These are phyloP conservation scores for Gymnothorax reevesii DNA, from an alignment of 2,797 vertebrate genomes.

Conservation along the genomic window DNA sequence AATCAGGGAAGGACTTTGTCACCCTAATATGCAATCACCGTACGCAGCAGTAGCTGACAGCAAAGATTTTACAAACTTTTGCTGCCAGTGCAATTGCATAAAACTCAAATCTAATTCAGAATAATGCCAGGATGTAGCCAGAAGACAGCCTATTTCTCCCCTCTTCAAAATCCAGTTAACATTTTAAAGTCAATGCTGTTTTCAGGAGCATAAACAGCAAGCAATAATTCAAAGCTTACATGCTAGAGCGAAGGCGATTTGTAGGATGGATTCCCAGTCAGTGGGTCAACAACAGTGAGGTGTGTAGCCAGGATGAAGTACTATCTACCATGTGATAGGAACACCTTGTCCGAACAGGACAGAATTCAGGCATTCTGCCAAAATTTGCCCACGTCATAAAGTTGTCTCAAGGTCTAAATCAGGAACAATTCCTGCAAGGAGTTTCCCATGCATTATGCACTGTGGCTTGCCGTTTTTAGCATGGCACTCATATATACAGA, in stretches of 20 bases:
- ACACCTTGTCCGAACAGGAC: neutral
- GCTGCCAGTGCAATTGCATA: neutral
- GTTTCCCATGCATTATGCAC: neutral
- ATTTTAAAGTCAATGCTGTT: neutral
- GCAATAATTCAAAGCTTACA: neutral
- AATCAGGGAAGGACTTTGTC: neutral
- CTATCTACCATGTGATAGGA: slow-evolving; percentile 10
- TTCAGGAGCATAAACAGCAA: neutral
- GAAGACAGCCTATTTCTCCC: neutral
- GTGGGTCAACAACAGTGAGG: slow-evolving; percentile 8
- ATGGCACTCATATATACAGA: neutral
- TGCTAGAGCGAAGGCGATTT: neutral
- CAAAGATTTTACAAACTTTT: no score
- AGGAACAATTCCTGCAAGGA: neutral
- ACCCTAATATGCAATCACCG: neutral
- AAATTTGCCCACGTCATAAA: neutral
- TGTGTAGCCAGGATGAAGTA: slow-evolving; percentile 15
- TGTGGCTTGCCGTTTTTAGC: neutral
- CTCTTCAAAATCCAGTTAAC: neutral
- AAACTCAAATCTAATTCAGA: neutral
- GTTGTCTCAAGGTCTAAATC: neutral
- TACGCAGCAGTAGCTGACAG: no score
- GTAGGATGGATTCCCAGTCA: slow-evolving; percentile 17
- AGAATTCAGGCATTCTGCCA: neutral
- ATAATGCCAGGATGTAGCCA: slow-evolving; percentile 15